phyloP scores from a whole-genome alignment of 2,888 invertebrate genomes.

The Erannis defoliaria region DNA sequence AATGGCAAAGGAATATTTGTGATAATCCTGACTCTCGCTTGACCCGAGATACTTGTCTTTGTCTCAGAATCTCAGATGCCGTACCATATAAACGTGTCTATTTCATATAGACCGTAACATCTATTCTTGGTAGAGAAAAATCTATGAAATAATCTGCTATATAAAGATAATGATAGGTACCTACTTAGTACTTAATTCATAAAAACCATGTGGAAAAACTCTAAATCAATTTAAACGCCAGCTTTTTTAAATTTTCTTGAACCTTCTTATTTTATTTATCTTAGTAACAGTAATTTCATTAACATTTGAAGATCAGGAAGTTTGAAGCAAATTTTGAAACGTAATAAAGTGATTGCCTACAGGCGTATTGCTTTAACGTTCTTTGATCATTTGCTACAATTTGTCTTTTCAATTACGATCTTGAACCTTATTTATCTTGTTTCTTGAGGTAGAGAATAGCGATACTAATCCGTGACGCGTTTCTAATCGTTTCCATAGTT shows the following conservation, averaged over 20 bases:
- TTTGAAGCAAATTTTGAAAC: constrained; percentile 7
- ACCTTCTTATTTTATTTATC: constrained; percentile 5
- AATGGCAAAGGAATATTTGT: constrained; percentile 50
- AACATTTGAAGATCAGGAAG: constrained; percentile 8
- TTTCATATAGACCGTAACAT: background rate
- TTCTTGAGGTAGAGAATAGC: background rate
- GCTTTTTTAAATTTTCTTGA: background rate
- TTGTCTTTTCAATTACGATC: constrained; percentile 9
- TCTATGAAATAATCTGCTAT: too few species aligned
- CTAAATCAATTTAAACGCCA: background rate
- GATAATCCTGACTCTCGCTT: constrained; percentile 45
- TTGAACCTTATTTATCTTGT: background rate
- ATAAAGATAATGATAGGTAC: too few species aligned
- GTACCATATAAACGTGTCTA: background rate
- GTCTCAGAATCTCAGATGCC: background rate
- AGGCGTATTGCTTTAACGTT: constrained; percentile 7
- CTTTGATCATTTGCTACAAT: constrained; percentile 13
- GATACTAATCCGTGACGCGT: background rate
- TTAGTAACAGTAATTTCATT: constrained; percentile 22
- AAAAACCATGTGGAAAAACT: background rate
- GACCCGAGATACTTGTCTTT: constrained; percentile 27
- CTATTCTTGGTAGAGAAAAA: background rate
- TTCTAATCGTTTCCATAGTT: background rate
- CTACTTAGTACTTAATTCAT: background rate
- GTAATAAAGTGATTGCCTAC: constrained; percentile 17